Evolutionary conservation across 2,113 vertebrate genomes (phyloP), one percentile per base, ranked within the genome.

Genomic region (Larimichthys polyactis): DNA sequence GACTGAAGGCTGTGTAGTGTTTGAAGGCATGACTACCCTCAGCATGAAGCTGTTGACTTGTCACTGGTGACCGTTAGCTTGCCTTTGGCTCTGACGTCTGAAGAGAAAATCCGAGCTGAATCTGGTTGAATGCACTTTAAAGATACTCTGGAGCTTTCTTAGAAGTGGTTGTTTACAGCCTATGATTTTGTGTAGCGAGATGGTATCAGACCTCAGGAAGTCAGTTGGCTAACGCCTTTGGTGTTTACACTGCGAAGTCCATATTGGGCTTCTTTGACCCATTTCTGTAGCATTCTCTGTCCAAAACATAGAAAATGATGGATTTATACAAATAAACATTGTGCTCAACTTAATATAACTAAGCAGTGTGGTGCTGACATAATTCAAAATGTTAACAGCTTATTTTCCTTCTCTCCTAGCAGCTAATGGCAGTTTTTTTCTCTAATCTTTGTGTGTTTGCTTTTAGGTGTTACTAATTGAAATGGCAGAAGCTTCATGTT

Each of bases 161-260:
- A 73, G 69, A 85, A 80, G 72, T 81, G 54, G 40, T 89, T 89
- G 88, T 92, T 94, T 92, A 90, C 82, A 82, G 77, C 17, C 32
- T 68, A 75, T 84, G 87, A 90, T 87, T 91, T 91, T 90, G 86
- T 87, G 81, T 81, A 67, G 74, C 72, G 81, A 92, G 93, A 94
- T 93, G 66, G 36, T 91, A 94, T 93, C 91, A 81, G 88, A 67
- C 19, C 74, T 82, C 92, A 91, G 92, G 92, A 94, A 93, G 92
- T 92, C 86, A 83, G 73, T 88, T 70, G 75, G 93, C 89, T 93
- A 93, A 93, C 93, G 93, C 93, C 93, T 93, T 91, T 91, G 72
- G 83, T 92, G 90, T 93, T 94, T 90, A 92, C 83, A 84, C 86
- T 75, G 75, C 52, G 15, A n/a, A 65, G 87, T 85, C 90, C 86